Evolutionary conservation across 2,797 vertebrate species (phyloP).

Genomic region (Epinephelus malabaricus): DNA sequence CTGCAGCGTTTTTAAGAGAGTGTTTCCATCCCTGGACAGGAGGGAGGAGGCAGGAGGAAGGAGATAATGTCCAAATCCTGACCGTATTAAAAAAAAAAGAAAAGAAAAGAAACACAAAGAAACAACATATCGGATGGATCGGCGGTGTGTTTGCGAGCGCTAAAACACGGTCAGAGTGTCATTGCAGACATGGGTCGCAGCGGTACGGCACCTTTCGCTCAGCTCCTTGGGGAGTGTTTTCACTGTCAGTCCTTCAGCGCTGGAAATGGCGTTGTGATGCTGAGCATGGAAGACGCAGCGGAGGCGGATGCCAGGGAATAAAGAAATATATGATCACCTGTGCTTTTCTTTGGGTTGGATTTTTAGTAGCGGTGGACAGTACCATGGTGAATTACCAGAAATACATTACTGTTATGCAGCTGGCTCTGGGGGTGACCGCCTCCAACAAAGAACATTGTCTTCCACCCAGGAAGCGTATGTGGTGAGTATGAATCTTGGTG

Average conservation of each 20-base stretch:
- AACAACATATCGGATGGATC: slow-evolving; percentile 74
- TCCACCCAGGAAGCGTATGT: slow-evolving; percentile 97
- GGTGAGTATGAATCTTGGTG: slow-evolving; percentile 91
- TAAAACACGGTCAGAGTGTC: slow-evolving; percentile 85
- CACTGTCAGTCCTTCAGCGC: slow-evolving; percentile 85
- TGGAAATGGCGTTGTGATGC: slow-evolving; percentile 90
- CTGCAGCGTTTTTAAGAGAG: slow-evolving; percentile 85
- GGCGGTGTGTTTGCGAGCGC: slow-evolving; percentile 74
- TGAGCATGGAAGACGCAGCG: slow-evolving; percentile 88
- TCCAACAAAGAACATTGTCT: slow-evolving; percentile 97
- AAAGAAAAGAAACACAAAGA: not conserved
- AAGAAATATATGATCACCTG: slow-evolving; percentile 92
- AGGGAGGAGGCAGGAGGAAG: slow-evolving; percentile 73
- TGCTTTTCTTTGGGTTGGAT: slow-evolving; percentile 90
- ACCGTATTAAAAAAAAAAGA: slow-evolving; percentile 43
- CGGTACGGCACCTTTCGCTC: slow-evolving; percentile 84
- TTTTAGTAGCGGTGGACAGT: slow-evolving; percentile 93
- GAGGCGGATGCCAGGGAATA: slow-evolving; percentile 92
- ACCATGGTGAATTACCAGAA: slow-evolving; percentile 99
- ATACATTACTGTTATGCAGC: slow-evolving; percentile 99
- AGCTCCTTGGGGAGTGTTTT: slow-evolving; percentile 86
- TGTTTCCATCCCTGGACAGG: slow-evolving; percentile 78
- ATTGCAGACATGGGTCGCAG: slow-evolving; percentile 86
- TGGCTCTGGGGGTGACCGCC: slow-evolving; percentile 99
- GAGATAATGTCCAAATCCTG: slow-evolving; percentile 83